Evolutionary conservation across 2,888 invertebrate species (phyloP).

Genomic region (Drosophila buzzatii): DNA sequence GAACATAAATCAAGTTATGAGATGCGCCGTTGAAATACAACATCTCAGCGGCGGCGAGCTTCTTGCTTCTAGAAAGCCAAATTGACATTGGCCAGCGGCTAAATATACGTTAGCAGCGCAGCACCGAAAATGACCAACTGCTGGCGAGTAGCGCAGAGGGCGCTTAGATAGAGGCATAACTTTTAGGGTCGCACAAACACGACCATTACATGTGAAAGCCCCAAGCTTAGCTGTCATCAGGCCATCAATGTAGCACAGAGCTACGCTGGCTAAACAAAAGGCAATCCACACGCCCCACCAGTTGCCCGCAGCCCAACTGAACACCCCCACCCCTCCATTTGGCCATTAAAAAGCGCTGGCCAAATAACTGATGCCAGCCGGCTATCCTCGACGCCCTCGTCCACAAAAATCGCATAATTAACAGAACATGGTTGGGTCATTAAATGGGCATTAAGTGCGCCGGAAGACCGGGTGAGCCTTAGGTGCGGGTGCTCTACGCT

Average conservation of each 20-base stretch:
- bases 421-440: conserved; percentile 62
- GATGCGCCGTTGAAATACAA: conserved; percentile 38
- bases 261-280: conserved; percentile 33
- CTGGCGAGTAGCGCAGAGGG: neutral
- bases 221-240: conserved; percentile 54
- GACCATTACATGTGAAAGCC: conserved; percentile 76
- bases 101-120: conserved; percentile 18
- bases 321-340: neutral
- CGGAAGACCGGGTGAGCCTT: conserved; percentile 34
- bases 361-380: conserved; percentile 55
- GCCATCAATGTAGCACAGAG: conserved; percentile 73
- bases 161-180: conserved; percentile 57
- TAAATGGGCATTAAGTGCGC: conserved; percentile 63
- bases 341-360: conserved; percentile 68
- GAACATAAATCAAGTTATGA: conserved; percentile 57
- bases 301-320: too few relatives aligned
- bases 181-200: conserved; percentile 70
- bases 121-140: conserved; percentile 6
- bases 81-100: conserved; percentile 49
- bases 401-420: conserved; percentile 71
- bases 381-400: conserved; percentile 9
- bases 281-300: neutral
- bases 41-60: conserved; percentile 1
- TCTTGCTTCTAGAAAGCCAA: conserved; percentile 23
- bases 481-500: conserved; percentile 27